Evolutionary conservation across 2,888 invertebrate species (phyloP), one percentile per base, ranked within the genome.

Genomic region (Cataglyphis altisquamis): DNA sequence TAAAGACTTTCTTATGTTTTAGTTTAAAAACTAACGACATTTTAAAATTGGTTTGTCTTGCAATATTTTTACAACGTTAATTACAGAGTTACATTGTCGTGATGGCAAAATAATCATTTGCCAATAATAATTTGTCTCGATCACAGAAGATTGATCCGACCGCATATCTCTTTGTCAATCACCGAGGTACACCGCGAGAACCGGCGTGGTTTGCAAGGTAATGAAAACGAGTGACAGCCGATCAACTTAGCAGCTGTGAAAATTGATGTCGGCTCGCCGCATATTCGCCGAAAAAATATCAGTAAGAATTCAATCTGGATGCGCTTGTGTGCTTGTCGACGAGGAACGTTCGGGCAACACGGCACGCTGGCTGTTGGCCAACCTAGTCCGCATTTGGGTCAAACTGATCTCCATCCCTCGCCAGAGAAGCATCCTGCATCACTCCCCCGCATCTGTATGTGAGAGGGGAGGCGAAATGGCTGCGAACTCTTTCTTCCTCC

Each of bases 301-400:
- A 85, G 81, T 88, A 88, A 88, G 84, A 78, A 67, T 62, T 52
- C 57, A 52, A 36, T 83, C 66, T 81, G 84, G 81, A 52, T 67
- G 72, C 74, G 73, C 67, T n/a, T 52, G n/a, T 52, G n/a, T 52
- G 52, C 62, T 74, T 68, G 72, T 45, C 25, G 87, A 74, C n/a
- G 41, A 75, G 68, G 63, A 63, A 64, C 12, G 81, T 63, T n/a
- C 52, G 84, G 86, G 83, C 91, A 89, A 93, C 91, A 92, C 87
- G 89, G 91, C 88, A 86, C 89, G 90, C 91, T 94, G 94, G 94
- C 94, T 84, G 72, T 21, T 68, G 82, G 92, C 94, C 94, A 94
- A 91, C 90, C 87, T 89, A 84, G 86, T 90, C 74, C 84, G 89
- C 90, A 94, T 94, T 93, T 92, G 88, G 93, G 92, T 93, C 93